Base-by-base conservation (phyloP, 92 coral and sea anemone genomes). In the Ricordea florida region DNA sequence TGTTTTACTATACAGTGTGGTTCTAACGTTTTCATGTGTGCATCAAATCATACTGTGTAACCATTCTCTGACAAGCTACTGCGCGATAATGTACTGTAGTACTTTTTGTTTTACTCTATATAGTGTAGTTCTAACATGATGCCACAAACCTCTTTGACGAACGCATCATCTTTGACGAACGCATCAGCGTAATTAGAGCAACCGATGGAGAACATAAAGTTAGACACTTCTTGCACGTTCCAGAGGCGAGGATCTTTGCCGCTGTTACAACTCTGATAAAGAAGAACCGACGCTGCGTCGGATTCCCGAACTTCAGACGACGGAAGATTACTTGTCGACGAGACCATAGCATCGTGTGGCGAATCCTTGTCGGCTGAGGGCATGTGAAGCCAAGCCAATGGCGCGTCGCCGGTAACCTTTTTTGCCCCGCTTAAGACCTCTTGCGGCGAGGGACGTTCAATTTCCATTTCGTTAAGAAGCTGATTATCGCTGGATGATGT, bases 141-240 rank as follows among this genome's bases (percentile, higher is more conserved):
- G n/a, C n/a, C n/a, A n/a, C n/a, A n/a, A n/a, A n/a, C n/a, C n/a
- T n/a, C n/a, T n/a, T n/a, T n/a, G n/a, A n/a, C n/a, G 40, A 10
- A 60, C 67, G 24, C 47, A 50, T 87, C 97, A 88, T 91, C 93
- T 91, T 91, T 91, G 66, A 81, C 82, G 71, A 91, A 91, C 18
- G 97, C 97, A 28, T 91, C 93, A 32, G 93, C 97, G 49, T 91
- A 91, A 88, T 91, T 91, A 0, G 97, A 91, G 76, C 97, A 91
- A 5, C 97, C 97, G 65, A 91, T 91, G 7, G 97, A 91, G 30
- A 83, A 71, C 97, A 91, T 87, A 29, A 91, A 91, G 72, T 76
- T 88, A 5, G 93, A 85, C 28, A 91, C 97, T 41, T 91, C 97
- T 69, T 87, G 97, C 62, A 91, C 92, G 47, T 91, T 91, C 97